Evolutionary conservation across 2,113 vertebrate species (phyloP).

Genomic region (Athene cunicularia): DNA sequence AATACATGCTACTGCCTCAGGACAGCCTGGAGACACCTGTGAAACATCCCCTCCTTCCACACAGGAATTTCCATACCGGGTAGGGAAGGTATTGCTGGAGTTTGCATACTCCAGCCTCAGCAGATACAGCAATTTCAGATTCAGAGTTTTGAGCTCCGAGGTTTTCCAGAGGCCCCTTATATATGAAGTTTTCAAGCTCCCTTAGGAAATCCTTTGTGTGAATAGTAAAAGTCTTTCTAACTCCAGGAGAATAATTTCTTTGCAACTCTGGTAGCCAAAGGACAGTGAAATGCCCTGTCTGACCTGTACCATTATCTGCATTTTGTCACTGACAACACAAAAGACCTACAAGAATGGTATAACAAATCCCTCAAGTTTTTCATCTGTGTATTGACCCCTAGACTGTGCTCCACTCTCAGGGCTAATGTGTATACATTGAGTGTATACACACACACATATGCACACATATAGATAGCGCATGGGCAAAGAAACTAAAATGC

Average conservation of each 20-base stretch:
- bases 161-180: background rate
- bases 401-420: background rate
- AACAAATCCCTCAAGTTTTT: background rate
- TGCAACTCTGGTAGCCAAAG: background rate
- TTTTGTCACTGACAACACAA: background rate
- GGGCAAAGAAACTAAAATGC: background rate
- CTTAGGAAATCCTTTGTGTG: background rate
- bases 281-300: background rate
- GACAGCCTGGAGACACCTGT: background rate
- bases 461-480: fast-evolving
- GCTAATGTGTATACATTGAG: background rate
- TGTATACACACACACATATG: fast-evolving
- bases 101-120: background rate
- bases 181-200: background rate
- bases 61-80: background rate
- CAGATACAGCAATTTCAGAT: fast-evolving
- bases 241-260: background rate
- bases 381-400: fast-evolving
- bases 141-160: background rate
- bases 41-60: background rate
- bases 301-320: background rate
- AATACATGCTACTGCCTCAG: background rate
- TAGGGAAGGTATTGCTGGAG: background rate
- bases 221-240: background rate
- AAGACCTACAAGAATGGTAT: background rate